Conservation (phyloP, 2,888 invertebrate genomes). For the Lycophotia porphyrea region DNA sequence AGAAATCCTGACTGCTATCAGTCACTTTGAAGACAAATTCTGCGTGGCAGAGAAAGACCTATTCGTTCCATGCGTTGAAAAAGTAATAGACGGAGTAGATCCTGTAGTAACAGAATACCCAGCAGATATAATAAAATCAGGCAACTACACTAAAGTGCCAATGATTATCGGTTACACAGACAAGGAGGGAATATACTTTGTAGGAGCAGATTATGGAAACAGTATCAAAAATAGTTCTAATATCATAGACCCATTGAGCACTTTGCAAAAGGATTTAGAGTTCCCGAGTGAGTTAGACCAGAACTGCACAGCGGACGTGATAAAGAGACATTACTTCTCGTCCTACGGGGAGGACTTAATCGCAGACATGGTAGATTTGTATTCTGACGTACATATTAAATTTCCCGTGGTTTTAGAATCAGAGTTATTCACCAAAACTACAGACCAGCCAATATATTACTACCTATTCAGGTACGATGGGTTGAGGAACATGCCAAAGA, state of each 20-base stretch:
- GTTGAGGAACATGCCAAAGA: slow-evolving; percentile 83
- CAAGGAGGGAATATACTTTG: slow-evolving; percentile 85
- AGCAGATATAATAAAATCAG: slow-evolving; percentile 77
- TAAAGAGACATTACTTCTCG: slow-evolving; percentile 81
- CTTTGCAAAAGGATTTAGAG: slow-evolving; percentile 78
- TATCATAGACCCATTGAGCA: slow-evolving; percentile 71
- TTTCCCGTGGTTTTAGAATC: slow-evolving; percentile 82
- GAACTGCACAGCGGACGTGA: slow-evolving; percentile 76
- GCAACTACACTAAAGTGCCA: slow-evolving; percentile 85
- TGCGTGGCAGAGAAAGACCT: slow-evolving; percentile 80
- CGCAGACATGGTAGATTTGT: slow-evolving; percentile 85
- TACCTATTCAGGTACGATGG: slow-evolving; percentile 85
- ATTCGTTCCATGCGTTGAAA: slow-evolving; percentile 85
- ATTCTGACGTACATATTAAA: slow-evolving; percentile 85
- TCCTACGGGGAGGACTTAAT: slow-evolving; percentile 78
- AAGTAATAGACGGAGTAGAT: slow-evolving; percentile 79
- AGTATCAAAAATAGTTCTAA: slow-evolving; percentile 71
- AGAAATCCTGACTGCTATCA: slow-evolving; percentile 79
- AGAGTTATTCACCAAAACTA: slow-evolving; percentile 79
- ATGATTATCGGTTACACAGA: slow-evolving; percentile 87
- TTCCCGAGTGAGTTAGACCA: slow-evolving; percentile 79
- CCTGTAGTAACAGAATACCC: slow-evolving; percentile 81
- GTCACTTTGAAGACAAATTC: slow-evolving; percentile 78
- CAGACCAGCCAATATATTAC: slow-evolving; percentile 83
- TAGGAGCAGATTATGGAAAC: slow-evolving; percentile 81